Conservation (phyloP, 2,797 vertebrate species). For the Lepus townsendii region DNA sequence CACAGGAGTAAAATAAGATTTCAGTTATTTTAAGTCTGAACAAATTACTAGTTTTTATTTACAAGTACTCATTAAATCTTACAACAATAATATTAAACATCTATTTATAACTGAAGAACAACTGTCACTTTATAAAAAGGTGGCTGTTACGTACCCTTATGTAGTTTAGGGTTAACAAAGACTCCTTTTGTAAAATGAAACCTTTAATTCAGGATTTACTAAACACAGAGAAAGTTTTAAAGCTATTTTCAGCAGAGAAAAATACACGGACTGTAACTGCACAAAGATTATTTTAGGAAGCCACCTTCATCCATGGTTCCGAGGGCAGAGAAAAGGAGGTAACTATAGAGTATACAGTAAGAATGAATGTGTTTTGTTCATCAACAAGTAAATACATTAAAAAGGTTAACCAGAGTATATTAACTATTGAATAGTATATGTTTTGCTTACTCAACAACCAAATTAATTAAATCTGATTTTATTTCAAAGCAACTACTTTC, state of each 20-base stretch:
- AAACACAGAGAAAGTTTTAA: slow-evolving; percentile 17
- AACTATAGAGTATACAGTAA: not conserved
- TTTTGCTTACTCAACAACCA: slow-evolving; percentile 12
- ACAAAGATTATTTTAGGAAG: slow-evolving; percentile 48
- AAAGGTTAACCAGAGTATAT: not conserved
- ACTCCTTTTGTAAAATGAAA: not conserved
- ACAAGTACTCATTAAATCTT: not conserved
- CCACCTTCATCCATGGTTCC: not conserved
- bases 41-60: slow-evolving; percentile 27
- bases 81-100: not conserved
- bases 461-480: slow-evolving; percentile 56
- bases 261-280: not conserved
- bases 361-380: not conserved
- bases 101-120: not conserved
- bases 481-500: slow-evolving; percentile 25
- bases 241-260: slow-evolving; percentile 33
- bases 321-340: slow-evolving; percentile 3
- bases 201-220: slow-evolving; percentile 36
- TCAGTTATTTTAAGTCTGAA: slow-evolving; percentile 19
- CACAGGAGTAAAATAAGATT: not conserved
- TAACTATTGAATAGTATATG: not conserved
- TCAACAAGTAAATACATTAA: slow-evolving; percentile 35
- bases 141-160: not conserved
- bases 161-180: not conserved
- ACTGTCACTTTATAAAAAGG: too few species aligned